Percentiles rank a stretch among this genome's conserved stretches.
Conservation (phyloP, 2,888 invertebrate genomes). For the Tipula helvola region DNA sequence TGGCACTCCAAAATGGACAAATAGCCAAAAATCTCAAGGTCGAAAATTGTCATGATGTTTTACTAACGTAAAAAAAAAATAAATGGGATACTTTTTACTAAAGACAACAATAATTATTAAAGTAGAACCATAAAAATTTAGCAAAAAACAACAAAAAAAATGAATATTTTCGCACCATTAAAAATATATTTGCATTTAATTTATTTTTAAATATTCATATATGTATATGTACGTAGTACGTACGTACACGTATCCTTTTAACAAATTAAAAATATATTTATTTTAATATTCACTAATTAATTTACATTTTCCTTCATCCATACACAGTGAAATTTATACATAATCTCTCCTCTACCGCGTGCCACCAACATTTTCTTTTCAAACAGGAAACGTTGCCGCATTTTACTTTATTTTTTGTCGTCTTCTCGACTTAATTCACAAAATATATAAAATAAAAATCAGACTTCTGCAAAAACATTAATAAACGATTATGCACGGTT, state of each 20-base stretch:
- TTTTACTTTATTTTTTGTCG: not conserved
- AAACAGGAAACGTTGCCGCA: not conserved
- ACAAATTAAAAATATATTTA: not conserved
- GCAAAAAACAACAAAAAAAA: not conserved
- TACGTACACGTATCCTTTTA: not conserved
- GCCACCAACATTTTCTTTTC: not conserved
- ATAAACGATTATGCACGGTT: conserved; percentile 4
- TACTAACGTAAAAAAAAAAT: no score
- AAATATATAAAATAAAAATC: not conserved
- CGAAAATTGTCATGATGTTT: no score
- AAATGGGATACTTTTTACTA: no score
- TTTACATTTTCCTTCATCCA: not conserved
- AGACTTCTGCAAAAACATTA: not conserved
- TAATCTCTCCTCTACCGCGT: not conserved
- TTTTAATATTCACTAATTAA: not conserved
- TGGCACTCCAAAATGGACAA: no score
- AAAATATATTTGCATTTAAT: not conserved
- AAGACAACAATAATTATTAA: not conserved
- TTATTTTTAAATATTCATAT: not conserved
- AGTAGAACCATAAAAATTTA: not conserved
- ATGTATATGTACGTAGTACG: not conserved
- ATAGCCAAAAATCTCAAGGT: no score
- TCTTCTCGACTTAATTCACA: not conserved
- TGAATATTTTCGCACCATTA: not conserved
- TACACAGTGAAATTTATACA: not conserved